A percentile compares a stretch with the other conserved stretches of the same genome.
These are phyloP conservation scores for Ichneumoninae sp. DNA, from an alignment of 2,888 invertebrate genomes.

Conservation along the genomic window DNA sequence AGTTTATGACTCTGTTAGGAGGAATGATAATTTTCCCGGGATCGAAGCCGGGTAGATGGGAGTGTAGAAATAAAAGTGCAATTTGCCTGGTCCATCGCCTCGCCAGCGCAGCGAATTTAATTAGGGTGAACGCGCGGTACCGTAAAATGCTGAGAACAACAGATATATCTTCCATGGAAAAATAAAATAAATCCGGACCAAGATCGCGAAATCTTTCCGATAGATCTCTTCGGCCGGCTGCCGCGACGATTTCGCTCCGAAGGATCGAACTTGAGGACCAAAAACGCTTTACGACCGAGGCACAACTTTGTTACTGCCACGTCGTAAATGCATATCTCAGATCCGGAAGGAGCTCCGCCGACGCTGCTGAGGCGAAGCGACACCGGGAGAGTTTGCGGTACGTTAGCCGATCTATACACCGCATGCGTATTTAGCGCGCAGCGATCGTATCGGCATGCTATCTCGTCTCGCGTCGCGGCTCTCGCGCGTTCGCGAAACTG, in stretches of 20 bases:
- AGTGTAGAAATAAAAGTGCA: not conserved
- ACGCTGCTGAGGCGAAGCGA: constrained; percentile 3
- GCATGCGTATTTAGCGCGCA: constrained; percentile 33
- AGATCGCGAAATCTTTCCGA: constrained; percentile 16
- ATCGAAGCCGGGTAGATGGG: not conserved
- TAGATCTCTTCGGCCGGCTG: not conserved
- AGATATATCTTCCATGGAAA: not conserved
- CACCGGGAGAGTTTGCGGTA: constrained; percentile 7
- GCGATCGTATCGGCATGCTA: constrained; percentile 46
- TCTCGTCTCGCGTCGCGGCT: constrained; percentile 45
- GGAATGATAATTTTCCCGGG: not conserved
- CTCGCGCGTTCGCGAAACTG: constrained; percentile 36
- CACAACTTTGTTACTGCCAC: constrained; percentile 60
- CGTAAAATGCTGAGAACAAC: constrained; percentile 2
- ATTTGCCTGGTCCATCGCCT: not conserved
- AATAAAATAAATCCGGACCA: not conserved
- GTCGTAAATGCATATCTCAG: constrained; percentile 62
- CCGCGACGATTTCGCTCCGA: constrained; percentile 17
- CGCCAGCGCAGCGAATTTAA: not conserved
- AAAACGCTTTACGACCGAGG: constrained; percentile 44
- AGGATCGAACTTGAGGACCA: constrained; percentile 44
- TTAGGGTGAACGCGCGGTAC: constrained; percentile 1
- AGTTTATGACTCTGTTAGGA: not conserved
- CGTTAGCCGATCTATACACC: constrained; percentile 11
- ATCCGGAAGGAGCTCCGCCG: constrained; percentile 49